phyloP scores from a whole-genome alignment of 2,113 vertebrate genomes.

The Ophiodon elongatus region DNA sequence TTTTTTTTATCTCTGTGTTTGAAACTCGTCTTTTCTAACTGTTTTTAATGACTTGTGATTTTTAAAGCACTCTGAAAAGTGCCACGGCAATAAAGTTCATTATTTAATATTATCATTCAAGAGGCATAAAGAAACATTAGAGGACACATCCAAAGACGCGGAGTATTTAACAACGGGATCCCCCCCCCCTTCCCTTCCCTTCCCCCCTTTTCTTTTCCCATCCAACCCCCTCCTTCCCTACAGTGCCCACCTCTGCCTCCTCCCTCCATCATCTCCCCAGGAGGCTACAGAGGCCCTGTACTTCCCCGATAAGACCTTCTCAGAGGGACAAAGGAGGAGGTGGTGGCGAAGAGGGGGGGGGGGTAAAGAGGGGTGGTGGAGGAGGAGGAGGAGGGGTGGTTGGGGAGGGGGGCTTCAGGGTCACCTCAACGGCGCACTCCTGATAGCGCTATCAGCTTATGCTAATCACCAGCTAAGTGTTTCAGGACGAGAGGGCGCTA shows the following conservation, averaged over 20 bases:
- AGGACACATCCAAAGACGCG: constrained; percentile 75
- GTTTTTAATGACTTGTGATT: not conserved
- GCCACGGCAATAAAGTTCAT: constrained; percentile 43
- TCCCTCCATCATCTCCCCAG: constrained; percentile 75
- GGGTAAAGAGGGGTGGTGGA: constrained; percentile 35
- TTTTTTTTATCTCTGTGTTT: not conserved
- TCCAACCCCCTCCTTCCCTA: constrained; percentile 28
- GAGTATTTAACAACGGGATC: constrained; percentile 41
- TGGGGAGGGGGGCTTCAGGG: constrained; percentile 69
- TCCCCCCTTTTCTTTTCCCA: constrained; percentile 13
- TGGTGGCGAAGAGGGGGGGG: not conserved
- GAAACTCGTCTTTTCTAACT: not conserved
- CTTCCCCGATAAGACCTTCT: constrained; percentile 81
- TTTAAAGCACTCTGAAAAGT: not conserved
- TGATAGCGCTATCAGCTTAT: constrained; percentile 86
- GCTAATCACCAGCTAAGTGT: constrained; percentile 86
- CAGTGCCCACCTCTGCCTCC: constrained; percentile 57
- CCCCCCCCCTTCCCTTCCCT: constrained; percentile 12
- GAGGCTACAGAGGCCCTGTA: constrained; percentile 79
- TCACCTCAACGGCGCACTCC: constrained; percentile 82
- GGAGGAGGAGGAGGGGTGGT: not conserved
- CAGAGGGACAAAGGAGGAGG: constrained; percentile 60
- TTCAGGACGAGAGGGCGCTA: constrained; percentile 76
- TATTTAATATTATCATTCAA: constrained; percentile 33
- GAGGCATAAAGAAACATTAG: constrained; percentile 56